Evolutionary conservation across 2,113 vertebrate species (phyloP).

Genomic region (Mesoclemmys tuberculata): DNA sequence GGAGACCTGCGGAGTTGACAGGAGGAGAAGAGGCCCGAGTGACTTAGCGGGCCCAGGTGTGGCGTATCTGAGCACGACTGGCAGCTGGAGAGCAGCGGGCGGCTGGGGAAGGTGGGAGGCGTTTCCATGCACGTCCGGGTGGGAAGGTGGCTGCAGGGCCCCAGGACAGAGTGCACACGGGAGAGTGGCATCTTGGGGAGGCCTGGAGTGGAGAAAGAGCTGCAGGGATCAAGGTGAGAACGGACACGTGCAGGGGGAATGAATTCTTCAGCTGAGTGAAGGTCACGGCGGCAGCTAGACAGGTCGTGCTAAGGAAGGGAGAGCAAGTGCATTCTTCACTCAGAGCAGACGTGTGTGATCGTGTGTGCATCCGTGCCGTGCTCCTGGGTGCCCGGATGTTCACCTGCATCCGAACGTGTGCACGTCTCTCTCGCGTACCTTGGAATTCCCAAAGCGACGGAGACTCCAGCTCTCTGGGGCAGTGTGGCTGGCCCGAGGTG

Average conservation of each 20-base stretch:
- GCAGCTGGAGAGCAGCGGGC: neutral
- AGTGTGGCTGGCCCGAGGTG: neutral
- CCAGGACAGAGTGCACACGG: rapidly evolving
- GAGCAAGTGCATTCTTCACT: too few species aligned
- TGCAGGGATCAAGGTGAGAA: neutral
- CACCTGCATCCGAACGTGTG: neutral
- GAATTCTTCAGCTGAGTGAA: constrained; percentile 30
- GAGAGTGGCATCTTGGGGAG: neutral
- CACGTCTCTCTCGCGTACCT: neutral
- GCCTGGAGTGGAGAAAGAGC: neutral
- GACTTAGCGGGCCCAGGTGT: neutral
- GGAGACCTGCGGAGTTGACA: too few species aligned
- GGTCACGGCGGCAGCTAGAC: neutral
- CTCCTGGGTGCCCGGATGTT: neutral
- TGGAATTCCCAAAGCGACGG: neutral
- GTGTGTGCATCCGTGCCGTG: neutral
- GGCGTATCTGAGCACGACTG: neutral
- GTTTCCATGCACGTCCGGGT: neutral
- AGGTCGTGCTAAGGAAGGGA: constrained; percentile 21
- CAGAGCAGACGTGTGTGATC: neutral
- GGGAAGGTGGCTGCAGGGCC: rapidly evolving
- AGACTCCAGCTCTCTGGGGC: neutral
- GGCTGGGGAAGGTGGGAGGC: neutral
- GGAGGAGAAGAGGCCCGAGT: neutral
- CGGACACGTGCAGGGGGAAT: neutral